Evolutionary conservation across 53 echinoderm and acorn worm species (phyloP).

Genomic region (Paracentrotus lividus): DNA sequence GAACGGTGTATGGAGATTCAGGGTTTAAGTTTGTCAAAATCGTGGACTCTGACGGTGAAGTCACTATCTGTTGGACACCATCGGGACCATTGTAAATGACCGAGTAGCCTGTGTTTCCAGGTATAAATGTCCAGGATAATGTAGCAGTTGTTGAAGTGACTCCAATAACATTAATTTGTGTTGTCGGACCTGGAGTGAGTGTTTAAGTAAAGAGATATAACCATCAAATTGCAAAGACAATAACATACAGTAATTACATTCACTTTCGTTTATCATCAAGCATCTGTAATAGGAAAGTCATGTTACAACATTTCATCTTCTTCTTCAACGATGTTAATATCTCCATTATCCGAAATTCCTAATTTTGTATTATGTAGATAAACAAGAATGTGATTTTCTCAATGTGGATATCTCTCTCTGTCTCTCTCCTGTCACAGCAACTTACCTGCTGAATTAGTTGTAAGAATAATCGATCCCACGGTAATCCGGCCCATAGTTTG

Average conservation of each 20-base stretch:
- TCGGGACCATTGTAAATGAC: neutral
- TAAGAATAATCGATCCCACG: neutral
- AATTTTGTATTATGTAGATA: too few species aligned
- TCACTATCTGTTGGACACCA: neutral
- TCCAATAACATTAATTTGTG: neutral
- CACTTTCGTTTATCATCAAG: too few species aligned
- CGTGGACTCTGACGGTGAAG: neutral
- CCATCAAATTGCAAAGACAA: too few species aligned
- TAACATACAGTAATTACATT: too few species aligned
- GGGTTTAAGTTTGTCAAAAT: neutral
- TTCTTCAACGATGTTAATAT: too few species aligned
- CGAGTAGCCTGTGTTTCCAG: neutral
- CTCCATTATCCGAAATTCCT: too few species aligned
- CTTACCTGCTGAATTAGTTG: neutral
- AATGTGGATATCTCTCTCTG: too few species aligned
- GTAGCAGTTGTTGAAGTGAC: conserved; percentile 22
- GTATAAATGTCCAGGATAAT: neutral
- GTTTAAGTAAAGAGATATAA: too few species aligned
- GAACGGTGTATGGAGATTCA: neutral
- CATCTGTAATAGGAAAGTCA: too few species aligned
- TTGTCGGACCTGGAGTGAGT: neutral
- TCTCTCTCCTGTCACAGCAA: too few species aligned
- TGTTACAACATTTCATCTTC: too few species aligned
- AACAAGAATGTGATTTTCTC: too few species aligned
- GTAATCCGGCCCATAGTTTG: neutral